Conservation (phyloP, 1,140 invertebrate species). For the Tribolium castaneum region DNA sequence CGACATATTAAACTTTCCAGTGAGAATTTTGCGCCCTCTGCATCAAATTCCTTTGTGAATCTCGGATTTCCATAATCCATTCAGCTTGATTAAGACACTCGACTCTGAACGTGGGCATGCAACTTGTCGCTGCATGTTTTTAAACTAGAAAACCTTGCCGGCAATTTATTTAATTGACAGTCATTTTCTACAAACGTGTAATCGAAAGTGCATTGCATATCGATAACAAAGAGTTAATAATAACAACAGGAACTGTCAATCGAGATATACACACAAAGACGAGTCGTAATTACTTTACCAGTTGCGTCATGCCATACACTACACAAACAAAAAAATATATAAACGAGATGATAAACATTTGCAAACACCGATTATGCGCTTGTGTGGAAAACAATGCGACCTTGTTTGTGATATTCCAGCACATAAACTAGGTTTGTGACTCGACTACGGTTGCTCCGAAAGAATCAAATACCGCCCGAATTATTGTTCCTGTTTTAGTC, state of each 20-base stretch:
- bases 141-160: slow-evolving; percentile 4
- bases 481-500: not conserved
- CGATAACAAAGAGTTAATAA: slow-evolving; percentile 10
- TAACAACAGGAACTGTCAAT: slow-evolving; percentile 16
- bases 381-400: slow-evolving; percentile 15
- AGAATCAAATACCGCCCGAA: not conserved
- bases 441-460: too few relatives aligned
- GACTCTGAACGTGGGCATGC: not conserved
- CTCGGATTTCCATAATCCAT: not conserved
- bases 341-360: slow-evolving; percentile 26
- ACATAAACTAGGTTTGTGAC: not conserved
- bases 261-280: slow-evolving; percentile 1
- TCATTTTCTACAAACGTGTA: not conserved
- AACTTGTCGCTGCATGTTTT: slow-evolving; percentile 4
- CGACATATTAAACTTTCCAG: slow-evolving; percentile 22
- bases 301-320: slow-evolving; percentile 1
- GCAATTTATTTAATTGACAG: slow-evolving; percentile 13
- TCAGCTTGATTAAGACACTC: slow-evolving; percentile 12
- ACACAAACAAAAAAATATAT: slow-evolving; percentile 23
- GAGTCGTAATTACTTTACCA: not conserved
- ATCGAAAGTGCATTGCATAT: slow-evolving; percentile 24
- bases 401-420: slow-evolving; percentile 13
- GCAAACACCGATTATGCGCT: slow-evolving; percentile 20
- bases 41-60: slow-evolving; percentile 2
- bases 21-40: not conserved